These are phyloP conservation scores for Diorhabda carinulata DNA, from an alignment of 1,140 invertebrate species.

Conservation along the genomic window DNA sequence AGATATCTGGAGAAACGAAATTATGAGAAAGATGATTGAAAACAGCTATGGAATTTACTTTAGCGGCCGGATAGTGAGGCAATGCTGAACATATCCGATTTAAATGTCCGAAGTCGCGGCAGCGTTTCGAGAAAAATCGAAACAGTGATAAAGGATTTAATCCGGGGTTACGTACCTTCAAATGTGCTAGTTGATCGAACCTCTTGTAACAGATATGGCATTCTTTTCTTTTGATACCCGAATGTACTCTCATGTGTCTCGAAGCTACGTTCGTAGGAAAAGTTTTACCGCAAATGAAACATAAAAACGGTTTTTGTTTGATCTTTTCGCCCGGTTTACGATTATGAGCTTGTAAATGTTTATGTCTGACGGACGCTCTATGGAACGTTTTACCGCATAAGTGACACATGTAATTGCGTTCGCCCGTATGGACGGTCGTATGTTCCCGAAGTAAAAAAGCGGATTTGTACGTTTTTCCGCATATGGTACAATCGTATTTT, in stretches of 20 bases:
- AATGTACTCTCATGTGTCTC: slow-evolving; percentile 51
- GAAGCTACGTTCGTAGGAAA: slow-evolving; percentile 50
- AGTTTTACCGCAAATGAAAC: slow-evolving; percentile 38
- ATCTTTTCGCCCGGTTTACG: slow-evolving; percentile 35
- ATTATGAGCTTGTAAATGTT: slow-evolving; percentile 35
- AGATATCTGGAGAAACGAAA: too few species aligned
- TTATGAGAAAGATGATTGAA: too few species aligned
- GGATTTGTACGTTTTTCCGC: slow-evolving; percentile 65
- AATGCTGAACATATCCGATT: too few species aligned
- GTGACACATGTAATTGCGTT: slow-evolving; percentile 38
- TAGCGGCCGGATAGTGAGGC: too few species aligned
- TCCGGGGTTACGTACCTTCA: slow-evolving; percentile 35
- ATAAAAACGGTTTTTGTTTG: slow-evolving; percentile 36
- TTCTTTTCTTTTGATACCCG: slow-evolving; percentile 46
- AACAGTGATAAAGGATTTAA: too few species aligned
- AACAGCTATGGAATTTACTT: too few species aligned
- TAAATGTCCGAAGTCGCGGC: too few species aligned
- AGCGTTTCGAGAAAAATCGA: too few species aligned
- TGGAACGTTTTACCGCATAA: slow-evolving; percentile 39
- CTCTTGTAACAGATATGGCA: slow-evolving; percentile 48
- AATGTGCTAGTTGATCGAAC: slow-evolving; percentile 49
- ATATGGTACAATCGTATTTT: slow-evolving; percentile 59
- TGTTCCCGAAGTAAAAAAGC: slow-evolving; percentile 73
- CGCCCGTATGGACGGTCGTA: slow-evolving; percentile 41
- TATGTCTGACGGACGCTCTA: slow-evolving; percentile 28